Base-by-base conservation (phyloP, 2,888 invertebrate genomes). In the Adineta ricciae region DNA sequence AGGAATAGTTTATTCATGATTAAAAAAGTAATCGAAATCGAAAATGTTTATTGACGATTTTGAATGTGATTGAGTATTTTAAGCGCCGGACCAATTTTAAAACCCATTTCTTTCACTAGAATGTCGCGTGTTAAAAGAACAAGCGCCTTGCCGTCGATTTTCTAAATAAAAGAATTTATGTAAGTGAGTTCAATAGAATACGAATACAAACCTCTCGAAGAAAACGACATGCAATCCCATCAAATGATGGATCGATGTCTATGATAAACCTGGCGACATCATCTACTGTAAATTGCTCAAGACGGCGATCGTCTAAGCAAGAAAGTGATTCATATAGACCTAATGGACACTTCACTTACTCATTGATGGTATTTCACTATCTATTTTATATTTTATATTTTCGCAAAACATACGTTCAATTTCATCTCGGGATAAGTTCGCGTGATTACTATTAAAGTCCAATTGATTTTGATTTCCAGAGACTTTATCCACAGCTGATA, bases 31-130 rank as follows among this genome's bases (percentile, higher is more conserved):
- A n/a, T n/a, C n/a, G n/a, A n/a, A n/a, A n/a, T n/a, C n/a, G n/a
- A n/a, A n/a, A n/a, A n/a, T n/a, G n/a, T n/a, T n/a, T n/a, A n/a
- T n/a, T n/a, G n/a, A n/a, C n/a, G n/a, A n/a, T 94, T 94, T 87
- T 94, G 94, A 85, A 97, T 96, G 90, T 96, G 92, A 92, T 97
- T 95, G 92, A 95, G 95, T 88, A 98, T 95, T 92, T 98, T 98
- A 89, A 98, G 92, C 86, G 97, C 97, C 85, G 97, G 97, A 50
- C 98, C 98, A 82, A 98, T 92, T 90, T 97, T 97, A 83, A 98
- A 92, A 84, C 95, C 96, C 97, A 98, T 96, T 90, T 97, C 97
- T 89, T 96, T 96, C 96, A 98, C 97, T 96, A 98, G 96, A 95
- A 96, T 96, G 89, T 97, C 97, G 1, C 96, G 96, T 90, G 95